These are phyloP conservation scores for Lophotriccus pileatus DNA, from an alignment of 2,797 vertebrate genomes.

Conservation along the genomic window DNA sequence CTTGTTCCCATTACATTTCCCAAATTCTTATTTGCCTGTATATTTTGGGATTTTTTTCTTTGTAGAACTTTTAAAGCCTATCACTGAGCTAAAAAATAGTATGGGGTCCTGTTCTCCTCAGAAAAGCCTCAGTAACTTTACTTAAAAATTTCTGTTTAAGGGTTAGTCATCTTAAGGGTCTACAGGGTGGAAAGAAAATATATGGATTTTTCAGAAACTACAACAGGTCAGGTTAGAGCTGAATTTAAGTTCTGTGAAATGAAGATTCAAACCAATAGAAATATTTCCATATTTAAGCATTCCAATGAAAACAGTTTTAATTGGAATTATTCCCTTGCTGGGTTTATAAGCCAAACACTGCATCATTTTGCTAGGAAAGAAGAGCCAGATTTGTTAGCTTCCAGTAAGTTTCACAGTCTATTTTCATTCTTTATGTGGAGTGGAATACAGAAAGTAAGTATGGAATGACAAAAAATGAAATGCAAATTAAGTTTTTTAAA, in stretches of 20 bases:
- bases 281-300: constrained; percentile 32
- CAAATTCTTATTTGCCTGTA: neutral
- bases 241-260: constrained; percentile 43
- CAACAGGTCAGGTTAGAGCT: neutral
- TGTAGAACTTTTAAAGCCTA: neutral
- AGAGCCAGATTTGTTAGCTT: constrained; percentile 31
- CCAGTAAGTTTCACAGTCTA: constrained; percentile 21
- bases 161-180: neutral
- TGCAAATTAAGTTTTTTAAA: constrained; percentile 30
- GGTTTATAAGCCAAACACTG: constrained; percentile 39
- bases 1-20: neutral
- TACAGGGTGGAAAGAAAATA: neutral
- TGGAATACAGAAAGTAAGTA: constrained; percentile 7
- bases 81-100: neutral
- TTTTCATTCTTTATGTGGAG: constrained; percentile 35
- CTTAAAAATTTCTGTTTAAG: neutral
- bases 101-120: neutral
- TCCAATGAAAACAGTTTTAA: constrained; percentile 62
- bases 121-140: neutral
- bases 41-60: neutral
- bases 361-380: constrained; percentile 33
- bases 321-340: constrained; percentile 56
- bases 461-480: constrained; percentile 29
- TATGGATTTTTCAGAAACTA: neutral
- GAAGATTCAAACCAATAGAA: constrained; percentile 44